Evolutionary conservation across 2,113 vertebrate genomes (phyloP).

Genomic region (Pipa parva): DNA sequence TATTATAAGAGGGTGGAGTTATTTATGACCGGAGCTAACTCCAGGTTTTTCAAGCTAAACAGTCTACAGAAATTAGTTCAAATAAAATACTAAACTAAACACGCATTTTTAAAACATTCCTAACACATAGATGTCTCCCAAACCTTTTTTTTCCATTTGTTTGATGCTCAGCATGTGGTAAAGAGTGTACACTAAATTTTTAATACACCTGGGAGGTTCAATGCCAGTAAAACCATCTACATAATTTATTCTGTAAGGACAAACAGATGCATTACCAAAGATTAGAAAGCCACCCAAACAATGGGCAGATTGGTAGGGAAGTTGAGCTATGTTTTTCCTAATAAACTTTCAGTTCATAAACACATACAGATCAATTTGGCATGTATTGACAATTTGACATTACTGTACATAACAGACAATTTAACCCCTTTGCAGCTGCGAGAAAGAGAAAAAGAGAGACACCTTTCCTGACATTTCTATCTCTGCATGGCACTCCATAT

Average conservation of each 20-base stretch:
- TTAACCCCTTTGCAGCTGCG: too few relatives aligned
- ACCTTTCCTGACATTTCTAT: too few relatives aligned
- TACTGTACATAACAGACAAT: too few relatives aligned
- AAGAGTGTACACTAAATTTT: slow-evolving; percentile 21
- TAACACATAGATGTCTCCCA: slow-evolving; percentile 3
- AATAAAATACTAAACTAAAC: not conserved
- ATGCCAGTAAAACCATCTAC: slow-evolving; percentile 15
- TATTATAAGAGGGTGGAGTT: not conserved
- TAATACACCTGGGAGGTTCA: slow-evolving; percentile 31
- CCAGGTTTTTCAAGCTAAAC: not conserved
- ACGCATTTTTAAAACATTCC: not conserved
- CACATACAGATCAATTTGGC: too few relatives aligned
- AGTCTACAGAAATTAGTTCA: slow-evolving; percentile 13
- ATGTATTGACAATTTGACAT: too few relatives aligned
- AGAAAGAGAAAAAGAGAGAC: too few relatives aligned
- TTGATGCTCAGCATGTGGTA: slow-evolving; percentile 25
- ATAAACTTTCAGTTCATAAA: too few relatives aligned
- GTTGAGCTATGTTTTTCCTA: too few relatives aligned
- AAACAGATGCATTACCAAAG: slow-evolving; percentile 16
- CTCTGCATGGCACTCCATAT: too few relatives aligned
- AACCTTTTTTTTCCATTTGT: slow-evolving; percentile 7
- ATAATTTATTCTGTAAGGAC: slow-evolving; percentile 27
- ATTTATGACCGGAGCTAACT: not conserved
- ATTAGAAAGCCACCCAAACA: too few relatives aligned
- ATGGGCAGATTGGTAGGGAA: too few relatives aligned